Conservation (phyloP, 2,797 vertebrate species). For the Pagetopsis macropterus region DNA sequence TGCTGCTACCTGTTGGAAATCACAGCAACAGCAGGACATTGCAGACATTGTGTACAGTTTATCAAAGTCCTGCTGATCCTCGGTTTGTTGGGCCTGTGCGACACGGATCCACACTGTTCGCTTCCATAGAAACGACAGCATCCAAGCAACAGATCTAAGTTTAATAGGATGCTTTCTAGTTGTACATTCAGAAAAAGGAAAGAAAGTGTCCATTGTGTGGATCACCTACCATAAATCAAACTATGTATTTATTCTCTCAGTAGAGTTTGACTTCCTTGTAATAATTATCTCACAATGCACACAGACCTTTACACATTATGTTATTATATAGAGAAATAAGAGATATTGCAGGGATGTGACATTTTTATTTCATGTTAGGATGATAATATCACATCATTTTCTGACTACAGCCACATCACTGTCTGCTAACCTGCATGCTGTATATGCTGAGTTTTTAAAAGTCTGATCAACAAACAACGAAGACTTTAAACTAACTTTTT, state of each 20-base stretch:
- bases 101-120: background rate
- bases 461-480: constrained; percentile 12
- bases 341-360: background rate
- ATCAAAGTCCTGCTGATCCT: constrained; percentile 1
- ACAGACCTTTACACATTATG: background rate
- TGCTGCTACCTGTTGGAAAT: constrained; percentile 51
- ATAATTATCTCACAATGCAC: background rate
- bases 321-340: background rate
- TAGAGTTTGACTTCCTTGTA: background rate
- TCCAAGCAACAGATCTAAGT: background rate
- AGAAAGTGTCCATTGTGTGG: background rate
- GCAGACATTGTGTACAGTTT: constrained; percentile 8
- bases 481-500: no score
- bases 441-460: constrained; percentile 4
- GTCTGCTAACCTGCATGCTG: constrained; percentile 36
- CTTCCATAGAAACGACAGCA: background rate
- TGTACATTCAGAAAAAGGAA: background rate
- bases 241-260: background rate
- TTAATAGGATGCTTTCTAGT: background rate
- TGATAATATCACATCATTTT: constrained; percentile 11
- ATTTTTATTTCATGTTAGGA: background rate
- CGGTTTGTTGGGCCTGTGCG: background rate
- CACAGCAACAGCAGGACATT: constrained; percentile 33
- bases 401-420: constrained; percentile 8
- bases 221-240: background rate